phyloP scores from a whole-genome alignment of 64 coral and sea anemone species.

The Catalaphyllia jardinei region DNA sequence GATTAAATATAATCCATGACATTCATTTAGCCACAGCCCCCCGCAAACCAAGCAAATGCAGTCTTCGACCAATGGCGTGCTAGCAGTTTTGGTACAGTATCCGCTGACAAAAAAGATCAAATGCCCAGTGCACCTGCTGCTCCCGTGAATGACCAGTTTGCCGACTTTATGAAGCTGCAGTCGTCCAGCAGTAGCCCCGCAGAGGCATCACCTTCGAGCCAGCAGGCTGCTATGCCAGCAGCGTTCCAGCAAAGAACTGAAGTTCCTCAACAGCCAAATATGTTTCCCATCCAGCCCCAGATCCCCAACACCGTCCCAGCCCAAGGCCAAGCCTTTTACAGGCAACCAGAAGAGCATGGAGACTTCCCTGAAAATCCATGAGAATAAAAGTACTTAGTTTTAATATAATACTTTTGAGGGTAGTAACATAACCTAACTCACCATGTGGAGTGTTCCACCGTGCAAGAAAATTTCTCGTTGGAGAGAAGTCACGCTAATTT shows the following conservation, averaged over 20 bases:
- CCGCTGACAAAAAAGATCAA: constrained; percentile 58
- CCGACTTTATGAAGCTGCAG: constrained; percentile 70
- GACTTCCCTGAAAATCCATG: constrained; percentile 62
- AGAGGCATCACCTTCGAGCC: neutral
- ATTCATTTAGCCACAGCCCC: neutral
- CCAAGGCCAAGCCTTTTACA: constrained; percentile 34
- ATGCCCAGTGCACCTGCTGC: constrained; percentile 9
- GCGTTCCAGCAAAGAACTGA: constrained; percentile 64
- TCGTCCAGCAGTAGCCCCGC: constrained; percentile 12
- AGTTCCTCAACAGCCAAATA: constrained; percentile 39
- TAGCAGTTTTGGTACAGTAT: constrained; percentile 13
- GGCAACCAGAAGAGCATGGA: constrained; percentile 53
- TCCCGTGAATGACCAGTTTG: constrained; percentile 40
- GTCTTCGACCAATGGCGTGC: constrained; percentile 48
- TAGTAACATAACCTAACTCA: neutral
- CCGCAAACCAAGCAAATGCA: constrained; percentile 34
- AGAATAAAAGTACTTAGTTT: neutral
- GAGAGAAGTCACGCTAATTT: neutral
- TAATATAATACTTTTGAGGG: neutral
- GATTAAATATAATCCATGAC: neutral
- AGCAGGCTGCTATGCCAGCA: constrained; percentile 23
- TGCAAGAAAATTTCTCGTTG: neutral
- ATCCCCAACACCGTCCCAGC: neutral
- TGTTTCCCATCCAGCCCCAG: constrained; percentile 27
- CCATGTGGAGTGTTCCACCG: neutral